phyloP scores from a whole-genome alignment of 2,113 vertebrate species.

The Oryzias melastigma region DNA sequence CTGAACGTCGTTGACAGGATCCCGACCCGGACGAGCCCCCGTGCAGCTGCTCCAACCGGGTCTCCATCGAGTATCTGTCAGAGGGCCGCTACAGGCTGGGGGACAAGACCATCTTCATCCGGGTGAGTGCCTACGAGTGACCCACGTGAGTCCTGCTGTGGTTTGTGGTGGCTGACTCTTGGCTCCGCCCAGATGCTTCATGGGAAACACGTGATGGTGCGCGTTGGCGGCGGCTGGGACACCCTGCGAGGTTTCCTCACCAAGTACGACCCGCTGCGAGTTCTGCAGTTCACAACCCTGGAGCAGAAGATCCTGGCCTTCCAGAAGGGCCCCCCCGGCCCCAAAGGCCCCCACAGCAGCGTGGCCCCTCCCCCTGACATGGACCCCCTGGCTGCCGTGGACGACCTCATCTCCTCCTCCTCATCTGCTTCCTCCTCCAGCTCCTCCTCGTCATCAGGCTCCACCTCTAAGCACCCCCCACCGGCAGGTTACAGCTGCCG shows the following conservation, averaged over 20 bases:
- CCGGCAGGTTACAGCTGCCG: slow-evolving; percentile 57
- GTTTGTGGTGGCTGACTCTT: no score
- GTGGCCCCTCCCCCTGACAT: slow-evolving; percentile 73
- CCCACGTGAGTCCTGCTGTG: no score
- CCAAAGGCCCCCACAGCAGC: slow-evolving; percentile 55
- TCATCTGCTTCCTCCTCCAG: slow-evolving; percentile 54
- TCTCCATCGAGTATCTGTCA: slow-evolving; percentile 97
- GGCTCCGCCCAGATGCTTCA: slow-evolving; percentile 88
- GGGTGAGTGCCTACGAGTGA: slow-evolving; percentile 77
- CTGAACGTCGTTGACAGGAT: slow-evolving; percentile 72
- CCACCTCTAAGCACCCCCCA: slow-evolving; percentile 57
- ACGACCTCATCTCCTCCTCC: slow-evolving; percentile 69
- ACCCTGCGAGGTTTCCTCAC: slow-evolving; percentile 93
- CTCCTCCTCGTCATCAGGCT: slow-evolving; percentile 43
- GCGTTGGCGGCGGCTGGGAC: slow-evolving; percentile 98
- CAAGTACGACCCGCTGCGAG: slow-evolving; percentile 92
- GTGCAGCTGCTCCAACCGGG: slow-evolving; percentile 92
- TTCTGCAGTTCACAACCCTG: slow-evolving; percentile 93
- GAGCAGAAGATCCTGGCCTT: slow-evolving; percentile 96
- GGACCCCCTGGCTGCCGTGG: slow-evolving; percentile 88
- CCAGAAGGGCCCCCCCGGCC: slow-evolving; percentile 83
- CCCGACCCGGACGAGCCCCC: slow-evolving; percentile 88
- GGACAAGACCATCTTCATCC: slow-evolving; percentile 96
- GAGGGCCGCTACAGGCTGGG: slow-evolving; percentile 95
- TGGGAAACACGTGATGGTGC: slow-evolving; percentile 98